phyloP scores from a whole-genome alignment of 2,113 vertebrate species.

The Myanophis thanlyinensis region DNA sequence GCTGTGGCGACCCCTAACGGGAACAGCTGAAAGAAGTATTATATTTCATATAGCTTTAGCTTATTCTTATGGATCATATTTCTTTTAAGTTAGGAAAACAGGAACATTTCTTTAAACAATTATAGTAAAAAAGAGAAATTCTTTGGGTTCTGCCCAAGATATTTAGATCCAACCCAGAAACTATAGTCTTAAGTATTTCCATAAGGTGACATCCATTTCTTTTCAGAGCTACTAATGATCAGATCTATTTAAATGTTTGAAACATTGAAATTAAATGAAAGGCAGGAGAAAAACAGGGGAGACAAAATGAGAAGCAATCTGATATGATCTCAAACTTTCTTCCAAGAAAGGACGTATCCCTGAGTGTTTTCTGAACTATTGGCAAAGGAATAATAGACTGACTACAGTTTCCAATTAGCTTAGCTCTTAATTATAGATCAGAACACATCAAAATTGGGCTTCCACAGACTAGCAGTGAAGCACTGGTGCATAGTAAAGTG shows the following conservation, averaged over 20 bases:
- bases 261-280: conserved; percentile 3
- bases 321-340: not conserved
- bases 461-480: conserved; percentile 1
- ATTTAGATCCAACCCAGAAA: not conserved
- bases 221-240: not conserved
- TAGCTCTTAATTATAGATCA: conserved; percentile 31
- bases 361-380: conserved; percentile 15
- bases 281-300: not conserved
- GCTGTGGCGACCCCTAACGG: too few relatives aligned
- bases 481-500: not conserved
- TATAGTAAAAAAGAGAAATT: not conserved
- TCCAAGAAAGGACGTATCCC: conserved; percentile 9
- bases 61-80: not conserved
- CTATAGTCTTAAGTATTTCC: not conserved
- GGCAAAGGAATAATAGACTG: conserved; percentile 25
- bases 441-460: conserved; percentile 5
- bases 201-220: not conserved
- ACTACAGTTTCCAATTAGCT: conserved; percentile 25
- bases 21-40: too few relatives aligned
- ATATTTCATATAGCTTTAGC: not conserved
- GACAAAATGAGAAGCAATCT: not conserved
- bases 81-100: not conserved
- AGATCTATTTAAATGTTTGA: not conserved
- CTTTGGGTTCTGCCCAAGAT: not conserved
- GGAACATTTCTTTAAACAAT: not conserved